Base-by-base conservation (phyloP, 2,113 vertebrate species). In the Gobius niger region DNA sequence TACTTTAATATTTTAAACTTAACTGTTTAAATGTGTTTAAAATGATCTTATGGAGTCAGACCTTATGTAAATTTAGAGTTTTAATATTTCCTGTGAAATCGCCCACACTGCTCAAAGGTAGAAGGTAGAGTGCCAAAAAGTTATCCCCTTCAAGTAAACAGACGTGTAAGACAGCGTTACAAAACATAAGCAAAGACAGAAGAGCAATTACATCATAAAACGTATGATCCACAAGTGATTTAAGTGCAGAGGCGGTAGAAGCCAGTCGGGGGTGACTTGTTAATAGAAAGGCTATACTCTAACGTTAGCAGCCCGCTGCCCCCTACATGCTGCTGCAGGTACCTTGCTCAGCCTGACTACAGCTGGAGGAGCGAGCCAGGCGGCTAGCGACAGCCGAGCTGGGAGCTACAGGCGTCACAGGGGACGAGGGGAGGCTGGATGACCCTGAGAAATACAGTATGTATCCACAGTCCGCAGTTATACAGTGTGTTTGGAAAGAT, bases 331-430 rank as follows among this genome's bases (percentile, higher is more conserved):
- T 34, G 10, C 75, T 75, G 73, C 47, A 47, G 92, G 90, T 98
- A 99, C 96, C 95, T 98, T 89, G 86, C 75, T 94, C 93, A 86
- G 91, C 91, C 92, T 94, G 92, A 92, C 95, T 91, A 89, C 95
- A 94, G 88, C 91, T 95, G 92, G 80, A 90, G 89, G 94, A 93
- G 82, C 93, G 94, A 70, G 95, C 94, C 93, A 97, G 93, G 87
- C 92, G 95, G 88, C 94, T 92, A 84, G 95, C 96, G 81, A 94
- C 96, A 83, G 92, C 91, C 76, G 85, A 93, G 93, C 95, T 97
- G 85, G 96, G 94, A 87, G 93, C 81, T 89, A 97, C 89, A 81
- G 94, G 91, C 76, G 78, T 44, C 84, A 89, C 86, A 1, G 91
- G 91, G 62, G 94, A 94, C 81, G 93, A 86, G 85, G 96, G 92